Evolutionary conservation across 2,888 invertebrate species (phyloP).

Genomic region (Steinernema scapterisci): DNA sequence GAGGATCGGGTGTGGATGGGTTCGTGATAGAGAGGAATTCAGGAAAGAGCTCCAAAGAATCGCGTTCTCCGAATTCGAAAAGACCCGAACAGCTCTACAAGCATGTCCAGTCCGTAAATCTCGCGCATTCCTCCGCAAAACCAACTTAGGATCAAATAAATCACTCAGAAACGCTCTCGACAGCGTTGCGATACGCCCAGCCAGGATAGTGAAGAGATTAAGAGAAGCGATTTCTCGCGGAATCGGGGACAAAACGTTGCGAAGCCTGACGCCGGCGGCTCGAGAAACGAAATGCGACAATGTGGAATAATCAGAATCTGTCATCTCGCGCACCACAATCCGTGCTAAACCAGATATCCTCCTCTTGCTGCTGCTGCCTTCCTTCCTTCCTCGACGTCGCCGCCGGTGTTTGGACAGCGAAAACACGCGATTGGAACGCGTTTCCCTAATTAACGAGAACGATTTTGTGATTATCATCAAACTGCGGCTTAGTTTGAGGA

Average conservation of each 20-base stretch:
- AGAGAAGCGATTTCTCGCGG: background rate
- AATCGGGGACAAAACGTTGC: background rate
- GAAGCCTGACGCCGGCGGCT: background rate
- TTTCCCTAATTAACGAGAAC: background rate
- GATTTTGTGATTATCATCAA: background rate
- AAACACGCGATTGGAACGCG: background rate
- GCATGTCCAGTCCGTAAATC: too few relatives aligned
- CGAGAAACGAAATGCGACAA: background rate
- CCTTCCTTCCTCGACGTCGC: background rate
- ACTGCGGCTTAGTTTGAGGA: background rate
- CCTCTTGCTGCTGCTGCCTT: too few relatives aligned
- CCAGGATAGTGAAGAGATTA: background rate
- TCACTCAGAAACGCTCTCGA: too few relatives aligned
- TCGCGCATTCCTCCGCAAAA: too few relatives aligned
- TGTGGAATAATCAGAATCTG: constrained; percentile 26
- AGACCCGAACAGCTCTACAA: too few relatives aligned
- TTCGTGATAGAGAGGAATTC: too few relatives aligned
- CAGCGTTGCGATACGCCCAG: background rate
- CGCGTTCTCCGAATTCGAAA: too few relatives aligned
- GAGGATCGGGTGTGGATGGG: too few relatives aligned
- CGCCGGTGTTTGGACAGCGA: background rate
- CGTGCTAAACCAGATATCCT: constrained; percentile 12
- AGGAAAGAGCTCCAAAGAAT: too few relatives aligned
- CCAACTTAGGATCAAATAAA: too few relatives aligned
- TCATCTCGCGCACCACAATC: constrained; percentile 29